phyloP scores from a whole-genome alignment of 1,140 invertebrate genomes.

The Ostrea edulis region DNA sequence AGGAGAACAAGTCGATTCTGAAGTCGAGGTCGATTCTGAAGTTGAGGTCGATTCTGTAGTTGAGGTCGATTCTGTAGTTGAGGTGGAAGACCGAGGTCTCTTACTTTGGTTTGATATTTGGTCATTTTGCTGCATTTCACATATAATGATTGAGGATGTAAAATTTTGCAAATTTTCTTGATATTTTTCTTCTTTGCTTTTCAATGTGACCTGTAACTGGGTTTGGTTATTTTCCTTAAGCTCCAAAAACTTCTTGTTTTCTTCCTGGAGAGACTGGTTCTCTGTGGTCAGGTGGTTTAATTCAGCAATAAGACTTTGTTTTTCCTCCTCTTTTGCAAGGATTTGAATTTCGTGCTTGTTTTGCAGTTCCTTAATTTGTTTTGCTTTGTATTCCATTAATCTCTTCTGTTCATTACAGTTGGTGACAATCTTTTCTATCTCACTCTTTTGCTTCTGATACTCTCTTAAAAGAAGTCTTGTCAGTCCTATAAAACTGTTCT shows the following conservation, averaged over 20 bases:
- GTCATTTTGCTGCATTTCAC: not conserved
- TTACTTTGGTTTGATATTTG: not conserved
- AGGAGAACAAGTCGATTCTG: too few relatives aligned
- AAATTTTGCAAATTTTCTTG: not conserved
- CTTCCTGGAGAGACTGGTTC: not conserved
- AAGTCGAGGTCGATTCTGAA: not conserved
- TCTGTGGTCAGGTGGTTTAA: not conserved
- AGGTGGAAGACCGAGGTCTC: not conserved
- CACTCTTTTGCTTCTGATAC: not conserved
- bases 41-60: not conserved
- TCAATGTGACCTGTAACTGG: not conserved
- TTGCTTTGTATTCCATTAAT: constrained; percentile 31
- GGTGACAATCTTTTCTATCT: not conserved
- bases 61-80: not conserved
- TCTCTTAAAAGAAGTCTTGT: not conserved
- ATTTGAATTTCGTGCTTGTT: constrained; percentile 27
- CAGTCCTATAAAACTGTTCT: not conserved
- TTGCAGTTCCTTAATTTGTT: constrained; percentile 28
- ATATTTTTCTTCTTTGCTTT: not conserved
- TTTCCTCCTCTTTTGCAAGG: not conserved
- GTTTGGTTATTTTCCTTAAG: not conserved
- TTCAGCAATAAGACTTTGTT: not conserved
- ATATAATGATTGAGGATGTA: not conserved
- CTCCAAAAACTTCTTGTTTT: not conserved
- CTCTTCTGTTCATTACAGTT: not conserved